Conservation (phyloP, 1,140 invertebrate species). For the Atta cephalotes region DNA sequence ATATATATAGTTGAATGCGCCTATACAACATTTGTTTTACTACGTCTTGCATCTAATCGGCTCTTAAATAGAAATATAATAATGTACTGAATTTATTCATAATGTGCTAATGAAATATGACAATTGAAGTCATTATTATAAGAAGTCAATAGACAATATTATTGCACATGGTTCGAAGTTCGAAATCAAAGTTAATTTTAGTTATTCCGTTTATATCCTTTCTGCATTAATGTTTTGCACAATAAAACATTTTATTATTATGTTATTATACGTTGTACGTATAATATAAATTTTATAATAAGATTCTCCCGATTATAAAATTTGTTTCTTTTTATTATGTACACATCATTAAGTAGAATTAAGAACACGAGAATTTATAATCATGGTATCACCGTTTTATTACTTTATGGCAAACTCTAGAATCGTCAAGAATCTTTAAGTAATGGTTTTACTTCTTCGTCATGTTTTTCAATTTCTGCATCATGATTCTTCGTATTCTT, state of each 20-base stretch:
- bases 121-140: not conserved
- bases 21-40: constrained; percentile 5
- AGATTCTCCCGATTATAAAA: not conserved
- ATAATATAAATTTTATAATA: not conserved
- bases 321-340: constrained; percentile 7
- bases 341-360: constrained; percentile 27
- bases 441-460: not conserved
- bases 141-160: not conserved
- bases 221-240: not conserved
- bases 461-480: constrained; percentile 13
- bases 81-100: constrained; percentile 26
- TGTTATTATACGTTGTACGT: not conserved
- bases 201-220: not conserved
- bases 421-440: not conserved
- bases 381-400: constrained; percentile 8
- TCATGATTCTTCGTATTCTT: not conserved
- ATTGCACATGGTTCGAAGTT: not conserved
- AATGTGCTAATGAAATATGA: not conserved
- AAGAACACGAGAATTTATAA: constrained; percentile 8
- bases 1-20: not conserved
- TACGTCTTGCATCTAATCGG: constrained; percentile 12
- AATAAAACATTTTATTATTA: not conserved
- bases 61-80: constrained; percentile 26
- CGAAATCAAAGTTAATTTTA: not conserved
- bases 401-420: not conserved